phyloP scores from a whole-genome alignment of 2,888 invertebrate genomes.

The Prostheceraeus crozeri region DNA sequence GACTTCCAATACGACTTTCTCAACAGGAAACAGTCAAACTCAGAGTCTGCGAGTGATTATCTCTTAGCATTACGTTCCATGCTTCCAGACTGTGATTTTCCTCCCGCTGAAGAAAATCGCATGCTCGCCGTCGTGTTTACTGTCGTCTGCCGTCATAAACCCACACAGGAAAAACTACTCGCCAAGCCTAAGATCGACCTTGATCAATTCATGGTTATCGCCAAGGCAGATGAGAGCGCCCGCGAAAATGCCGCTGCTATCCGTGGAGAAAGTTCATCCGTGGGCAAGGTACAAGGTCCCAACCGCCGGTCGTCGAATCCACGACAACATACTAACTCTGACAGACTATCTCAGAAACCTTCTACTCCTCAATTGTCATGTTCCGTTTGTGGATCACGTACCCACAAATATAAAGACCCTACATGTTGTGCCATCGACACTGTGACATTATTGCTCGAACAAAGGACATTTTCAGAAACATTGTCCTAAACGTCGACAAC shows the following conservation, averaged over 20 bases:
- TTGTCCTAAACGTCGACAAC: no score
- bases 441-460: no score
- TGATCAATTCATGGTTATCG: conserved; percentile 1
- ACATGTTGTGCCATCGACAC: no score
- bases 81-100: conserved; percentile 2
- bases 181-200: conserved; percentile 7
- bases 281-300: neutral
- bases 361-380: no score
- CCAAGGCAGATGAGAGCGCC: conserved; percentile 12
- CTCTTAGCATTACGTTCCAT: conserved; percentile 5
- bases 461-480: no score
- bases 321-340: neutral
- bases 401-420: no score
- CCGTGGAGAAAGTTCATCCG: neutral
- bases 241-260: neutral
- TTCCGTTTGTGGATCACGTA: no score
- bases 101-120: neutral
- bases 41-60: conserved; percentile 3
- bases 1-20: conserved; percentile 16
- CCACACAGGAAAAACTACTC: neutral
- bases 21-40: neutral
- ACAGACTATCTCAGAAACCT: no score
- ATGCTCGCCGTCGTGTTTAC: conserved; percentile 1
- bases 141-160: neutral
- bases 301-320: neutral